A percentile compares a stretch with the other conserved stretches of the same genome.
Conservation (phyloP, 2,113 vertebrate genomes). For the Lampris incognitus region DNA sequence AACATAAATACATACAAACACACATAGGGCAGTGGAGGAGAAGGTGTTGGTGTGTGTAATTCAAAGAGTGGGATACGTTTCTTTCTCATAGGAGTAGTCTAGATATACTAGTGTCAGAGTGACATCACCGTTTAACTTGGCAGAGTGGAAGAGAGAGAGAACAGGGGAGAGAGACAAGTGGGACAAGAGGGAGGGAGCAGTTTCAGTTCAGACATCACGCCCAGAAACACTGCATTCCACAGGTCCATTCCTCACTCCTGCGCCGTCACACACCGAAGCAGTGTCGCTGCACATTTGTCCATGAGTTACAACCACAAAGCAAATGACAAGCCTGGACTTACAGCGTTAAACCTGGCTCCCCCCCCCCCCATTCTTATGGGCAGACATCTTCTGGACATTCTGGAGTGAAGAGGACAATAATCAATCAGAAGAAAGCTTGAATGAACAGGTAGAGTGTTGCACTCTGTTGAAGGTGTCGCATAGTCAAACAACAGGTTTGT, state of each 20-base stretch:
- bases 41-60: neutral
- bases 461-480: neutral
- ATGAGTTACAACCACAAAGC: constrained; percentile 4
- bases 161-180: constrained; percentile 1
- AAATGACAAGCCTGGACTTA: constrained; percentile 10
- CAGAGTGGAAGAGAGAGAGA: neutral
- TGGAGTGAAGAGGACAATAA: neutral
- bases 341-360: neutral
- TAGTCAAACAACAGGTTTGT: constrained; percentile 1
- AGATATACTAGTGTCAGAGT: constrained; percentile 3
- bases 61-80: neutral
- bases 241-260: constrained; percentile 38
- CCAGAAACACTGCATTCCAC: constrained; percentile 65
- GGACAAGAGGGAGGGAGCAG: neutral
- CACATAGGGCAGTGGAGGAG: neutral
- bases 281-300: neutral
- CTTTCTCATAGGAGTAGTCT: constrained; percentile 5
- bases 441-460: neutral
- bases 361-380: neutral
- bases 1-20: no score
- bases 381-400: neutral
- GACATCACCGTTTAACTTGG: constrained; percentile 18
- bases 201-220: neutral
- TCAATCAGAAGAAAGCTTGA: neutral
- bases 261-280: neutral